A percentile compares a stretch with the other conserved stretches of the same genome.
Evolutionary conservation across 2,888 invertebrate species (phyloP).

Genomic region (Andrena bucephala): DNA sequence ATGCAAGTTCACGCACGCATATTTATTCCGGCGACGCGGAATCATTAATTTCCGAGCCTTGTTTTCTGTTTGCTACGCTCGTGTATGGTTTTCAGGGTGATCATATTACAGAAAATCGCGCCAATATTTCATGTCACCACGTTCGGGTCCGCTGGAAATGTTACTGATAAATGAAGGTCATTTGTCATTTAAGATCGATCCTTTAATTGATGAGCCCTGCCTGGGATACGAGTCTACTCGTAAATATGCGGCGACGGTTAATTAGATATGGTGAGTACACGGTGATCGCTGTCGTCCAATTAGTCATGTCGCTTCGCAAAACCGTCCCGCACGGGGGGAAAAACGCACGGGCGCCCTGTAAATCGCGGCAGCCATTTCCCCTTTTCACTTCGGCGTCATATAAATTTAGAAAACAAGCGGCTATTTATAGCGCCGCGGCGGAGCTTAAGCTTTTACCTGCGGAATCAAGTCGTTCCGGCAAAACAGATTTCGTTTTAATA

Average conservation of each 20-base stretch:
- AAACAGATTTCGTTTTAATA: conserved; percentile 51
- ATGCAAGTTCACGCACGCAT: conserved; percentile 9
- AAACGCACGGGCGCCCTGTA: neutral
- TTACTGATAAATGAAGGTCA: conserved; percentile 61
- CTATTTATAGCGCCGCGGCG: conserved; percentile 24
- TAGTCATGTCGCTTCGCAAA: conserved; percentile 26
- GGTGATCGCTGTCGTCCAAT: conserved; percentile 34
- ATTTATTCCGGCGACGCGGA: conserved; percentile 33
- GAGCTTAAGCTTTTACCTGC: conserved; percentile 20
- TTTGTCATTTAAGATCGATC: conserved; percentile 63
- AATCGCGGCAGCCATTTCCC: neutral
- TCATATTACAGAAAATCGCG: conserved; percentile 62
- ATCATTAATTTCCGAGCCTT: conserved; percentile 48
- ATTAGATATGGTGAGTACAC: conserved; percentile 51
- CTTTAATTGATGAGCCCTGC: conserved; percentile 58
- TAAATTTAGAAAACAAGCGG: conserved; percentile 27
- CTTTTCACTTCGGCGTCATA: neutral
- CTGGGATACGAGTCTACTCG: conserved; percentile 23
- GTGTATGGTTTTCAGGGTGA: conserved; percentile 43
- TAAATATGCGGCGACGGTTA: conserved; percentile 44
- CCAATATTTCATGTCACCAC: conserved; percentile 66
- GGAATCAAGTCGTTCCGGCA: conserved; percentile 28
- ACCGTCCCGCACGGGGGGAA: neutral
- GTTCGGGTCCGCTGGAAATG: conserved; percentile 40
- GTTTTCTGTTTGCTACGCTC: conserved; percentile 34